phyloP scores from a whole-genome alignment of 2,888 invertebrate genomes.

The Strigamia crassipes region DNA sequence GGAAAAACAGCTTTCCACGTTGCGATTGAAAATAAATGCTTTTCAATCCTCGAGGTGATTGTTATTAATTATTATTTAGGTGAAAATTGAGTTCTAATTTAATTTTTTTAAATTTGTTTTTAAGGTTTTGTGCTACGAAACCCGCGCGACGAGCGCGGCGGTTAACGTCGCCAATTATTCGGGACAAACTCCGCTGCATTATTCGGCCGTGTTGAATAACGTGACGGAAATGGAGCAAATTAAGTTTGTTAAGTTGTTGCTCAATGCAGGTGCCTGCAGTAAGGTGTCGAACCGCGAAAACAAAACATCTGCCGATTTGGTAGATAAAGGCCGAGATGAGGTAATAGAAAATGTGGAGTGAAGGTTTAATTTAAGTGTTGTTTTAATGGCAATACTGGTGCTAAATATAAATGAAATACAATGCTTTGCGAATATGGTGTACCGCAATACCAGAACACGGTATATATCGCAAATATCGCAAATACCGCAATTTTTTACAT shows the following conservation, averaged over 20 bases:
- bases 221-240: background rate
- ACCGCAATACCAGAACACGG: too few species aligned
- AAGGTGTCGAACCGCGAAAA: background rate
- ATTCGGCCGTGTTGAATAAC: background rate
- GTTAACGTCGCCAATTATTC: background rate
- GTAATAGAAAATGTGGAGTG: too few species aligned
- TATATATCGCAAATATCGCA: too few species aligned
- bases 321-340: slow-evolving; percentile 4
- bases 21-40: background rate
- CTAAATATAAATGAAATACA: too few species aligned
- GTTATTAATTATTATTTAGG: background rate
- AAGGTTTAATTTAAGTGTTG: too few species aligned
- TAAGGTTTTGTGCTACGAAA: background rate
- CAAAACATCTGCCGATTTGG: background rate
- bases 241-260: background rate
- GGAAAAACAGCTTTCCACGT: slow-evolving; percentile 27
- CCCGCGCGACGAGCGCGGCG: background rate
- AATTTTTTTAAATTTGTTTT: background rate
- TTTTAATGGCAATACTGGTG: too few species aligned
- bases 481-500: too few species aligned
- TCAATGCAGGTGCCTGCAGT: background rate
- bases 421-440: too few species aligned
- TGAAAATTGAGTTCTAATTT: background rate
- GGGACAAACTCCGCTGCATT: slow-evolving; percentile 1
- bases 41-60: background rate